Percentiles rank a stretch among this genome's conserved stretches.
Conservation (phyloP, 2,113 vertebrate genomes). For the Ornithorhynchus anatinus region DNA sequence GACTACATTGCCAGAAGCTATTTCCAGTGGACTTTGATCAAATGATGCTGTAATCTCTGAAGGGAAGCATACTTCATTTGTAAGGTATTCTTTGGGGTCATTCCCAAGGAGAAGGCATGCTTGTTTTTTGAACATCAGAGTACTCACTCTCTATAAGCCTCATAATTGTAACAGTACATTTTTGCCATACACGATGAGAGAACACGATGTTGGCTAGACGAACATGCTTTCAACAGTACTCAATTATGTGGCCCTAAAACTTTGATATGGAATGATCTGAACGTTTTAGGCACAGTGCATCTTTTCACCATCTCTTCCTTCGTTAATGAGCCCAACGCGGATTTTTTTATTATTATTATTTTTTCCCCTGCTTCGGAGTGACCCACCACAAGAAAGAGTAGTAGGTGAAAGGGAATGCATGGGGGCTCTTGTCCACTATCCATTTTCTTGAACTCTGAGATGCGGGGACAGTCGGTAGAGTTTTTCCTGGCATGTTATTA, state of each 20-base stretch:
- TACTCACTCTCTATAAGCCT: not conserved
- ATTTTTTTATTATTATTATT: too few relatives aligned
- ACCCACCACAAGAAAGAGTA: not conserved
- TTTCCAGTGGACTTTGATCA: conserved; percentile 82
- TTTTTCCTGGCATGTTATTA: conserved; percentile 64
- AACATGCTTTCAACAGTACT: not conserved
- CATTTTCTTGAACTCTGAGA: conserved; percentile 13
- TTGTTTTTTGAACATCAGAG: conserved; percentile 47
- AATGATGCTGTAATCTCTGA: conserved; percentile 75
- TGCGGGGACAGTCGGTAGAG: conserved; percentile 21
- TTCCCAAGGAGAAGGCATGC: conserved; percentile 70
- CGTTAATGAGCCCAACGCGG: fast-evolving
- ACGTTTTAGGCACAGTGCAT: not conserved
- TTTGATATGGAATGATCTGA: not conserved
- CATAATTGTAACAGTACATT: not conserved
- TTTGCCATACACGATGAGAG: not conserved
- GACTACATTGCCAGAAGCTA: conserved; percentile 68
- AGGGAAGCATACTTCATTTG: conserved; percentile 77
- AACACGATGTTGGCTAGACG: not conserved
- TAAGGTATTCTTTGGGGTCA: conserved; percentile 79
- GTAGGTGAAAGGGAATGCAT: conserved; percentile 14
- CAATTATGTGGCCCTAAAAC: not conserved
- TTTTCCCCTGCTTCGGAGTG: not conserved
- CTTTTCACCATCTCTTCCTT: not conserved
- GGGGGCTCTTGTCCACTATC: not conserved